Percentiles rank a stretch among this genome's conserved stretches.
These are phyloP conservation scores for Melanostoma scalare DNA, from an alignment of 2,888 invertebrate genomes.

Conservation along the genomic window DNA sequence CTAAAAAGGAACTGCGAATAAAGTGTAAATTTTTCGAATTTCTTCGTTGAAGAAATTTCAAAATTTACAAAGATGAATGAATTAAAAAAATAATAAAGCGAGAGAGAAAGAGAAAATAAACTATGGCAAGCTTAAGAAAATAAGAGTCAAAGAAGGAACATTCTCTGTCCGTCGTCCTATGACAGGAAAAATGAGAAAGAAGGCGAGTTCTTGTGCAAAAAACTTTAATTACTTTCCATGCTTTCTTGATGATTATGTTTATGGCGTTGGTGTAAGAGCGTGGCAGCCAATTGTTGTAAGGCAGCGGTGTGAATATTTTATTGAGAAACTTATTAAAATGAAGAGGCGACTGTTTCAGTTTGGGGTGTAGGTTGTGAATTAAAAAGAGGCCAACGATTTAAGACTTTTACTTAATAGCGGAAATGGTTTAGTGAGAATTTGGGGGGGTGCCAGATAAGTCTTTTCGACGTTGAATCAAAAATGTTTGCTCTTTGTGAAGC, in stretches of 20 bases:
- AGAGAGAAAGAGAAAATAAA: constrained; percentile 3
- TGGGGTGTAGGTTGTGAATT: no score
- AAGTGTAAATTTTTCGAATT: constrained; percentile 60
- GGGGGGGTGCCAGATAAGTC: no score
- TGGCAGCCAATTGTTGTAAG: constrained; percentile 2
- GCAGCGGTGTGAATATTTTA: constrained; percentile 55
- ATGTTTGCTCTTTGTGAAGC: no score
- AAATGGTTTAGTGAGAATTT: no score
- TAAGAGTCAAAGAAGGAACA: constrained; percentile 24
- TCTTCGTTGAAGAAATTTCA: constrained; percentile 23
- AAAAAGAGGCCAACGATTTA: no score
- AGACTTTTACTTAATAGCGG: no score
- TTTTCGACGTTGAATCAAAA: no score
- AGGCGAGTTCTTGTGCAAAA: constrained; percentile 24
- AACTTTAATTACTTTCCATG: constrained; percentile 71
- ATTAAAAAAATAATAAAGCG: not conserved
- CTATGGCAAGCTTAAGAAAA: not conserved
- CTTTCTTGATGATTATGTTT: constrained; percentile 67
- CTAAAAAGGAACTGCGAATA: constrained; percentile 45
- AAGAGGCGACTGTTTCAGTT: no score
- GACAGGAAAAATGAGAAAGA: not conserved
- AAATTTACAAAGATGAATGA: constrained; percentile 22
- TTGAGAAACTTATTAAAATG: constrained; percentile 42
- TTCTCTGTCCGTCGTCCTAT: constrained; percentile 6
- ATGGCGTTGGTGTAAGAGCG: constrained; percentile 9